Evolutionary conservation across 2,797 vertebrate genomes (phyloP).

Genomic region (Tamandua tetradactyla): DNA sequence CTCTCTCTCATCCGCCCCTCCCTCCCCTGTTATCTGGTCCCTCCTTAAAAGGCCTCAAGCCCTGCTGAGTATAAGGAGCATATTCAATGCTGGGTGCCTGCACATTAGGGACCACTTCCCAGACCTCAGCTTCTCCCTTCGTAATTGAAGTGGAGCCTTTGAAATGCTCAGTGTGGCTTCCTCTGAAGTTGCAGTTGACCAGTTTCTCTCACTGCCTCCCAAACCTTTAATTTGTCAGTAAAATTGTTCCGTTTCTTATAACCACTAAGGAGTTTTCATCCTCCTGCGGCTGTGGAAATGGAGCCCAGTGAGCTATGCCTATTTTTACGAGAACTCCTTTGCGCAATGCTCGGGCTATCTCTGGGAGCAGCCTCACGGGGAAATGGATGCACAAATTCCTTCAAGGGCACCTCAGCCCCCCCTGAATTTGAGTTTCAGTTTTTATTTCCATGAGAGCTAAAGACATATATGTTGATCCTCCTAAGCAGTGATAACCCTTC

Average conservation of each 20-base stretch:
- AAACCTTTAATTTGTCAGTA: constrained; percentile 78
- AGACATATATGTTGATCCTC: not conserved
- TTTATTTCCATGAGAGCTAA: constrained; percentile 51
- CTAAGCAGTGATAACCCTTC: not conserved
- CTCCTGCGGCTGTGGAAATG: constrained; percentile 51
- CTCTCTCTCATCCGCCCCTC: not conserved
- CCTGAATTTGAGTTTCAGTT: constrained; percentile 30
- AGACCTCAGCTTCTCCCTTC: constrained; percentile 53
- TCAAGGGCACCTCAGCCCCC: constrained; percentile 49
- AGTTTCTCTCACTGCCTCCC: constrained; percentile 64
- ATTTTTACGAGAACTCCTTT: constrained; percentile 65
- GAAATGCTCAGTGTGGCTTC: constrained; percentile 57
- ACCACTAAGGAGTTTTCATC: constrained; percentile 57
- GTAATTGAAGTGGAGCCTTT: constrained; percentile 71
- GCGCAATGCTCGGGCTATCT: constrained; percentile 19
- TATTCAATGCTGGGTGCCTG: not conserved
- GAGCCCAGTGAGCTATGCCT: constrained; percentile 48
- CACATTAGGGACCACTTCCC: constrained; percentile 39
- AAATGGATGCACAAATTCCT: constrained; percentile 51
- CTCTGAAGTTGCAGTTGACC: constrained; percentile 62
- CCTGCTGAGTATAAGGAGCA: constrained; percentile 26
- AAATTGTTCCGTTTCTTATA: constrained; percentile 70
- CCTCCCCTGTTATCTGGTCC: not conserved
- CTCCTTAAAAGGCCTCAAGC: constrained; percentile 54
- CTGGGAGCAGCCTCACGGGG: constrained; percentile 47